Percentiles rank a stretch among this genome's conserved stretches.
phyloP scores from a whole-genome alignment of 2,888 invertebrate genomes.

The Tricholauxania praeusta region DNA sequence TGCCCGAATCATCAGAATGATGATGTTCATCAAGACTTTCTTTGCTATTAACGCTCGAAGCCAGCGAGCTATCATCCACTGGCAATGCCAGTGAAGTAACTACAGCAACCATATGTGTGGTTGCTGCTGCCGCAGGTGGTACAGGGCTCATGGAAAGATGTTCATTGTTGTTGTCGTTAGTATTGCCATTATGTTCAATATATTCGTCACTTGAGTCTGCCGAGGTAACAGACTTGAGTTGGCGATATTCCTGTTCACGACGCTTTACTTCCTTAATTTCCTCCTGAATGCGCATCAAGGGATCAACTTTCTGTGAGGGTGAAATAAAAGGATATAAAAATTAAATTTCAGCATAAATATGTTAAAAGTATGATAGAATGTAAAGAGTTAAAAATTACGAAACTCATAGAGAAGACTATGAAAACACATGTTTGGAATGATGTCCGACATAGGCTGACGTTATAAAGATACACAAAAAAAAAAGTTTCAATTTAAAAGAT shows the following conservation, averaged over 20 bases:
- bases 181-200: constrained; percentile 40
- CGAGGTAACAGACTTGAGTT: constrained; percentile 61
- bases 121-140: constrained; percentile 12
- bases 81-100: constrained; percentile 48
- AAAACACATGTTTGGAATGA: too few relatives aligned
- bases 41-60: constrained; percentile 62
- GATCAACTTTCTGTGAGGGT: constrained; percentile 74
- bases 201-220: constrained; percentile 51
- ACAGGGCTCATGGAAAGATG: constrained; percentile 40
- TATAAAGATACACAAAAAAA: too few relatives aligned
- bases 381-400: too few relatives aligned
- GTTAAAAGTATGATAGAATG: too few relatives aligned
- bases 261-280: constrained; percentile 90
- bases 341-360: too few relatives aligned
- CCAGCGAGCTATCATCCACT: constrained; percentile 57
- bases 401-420: too few relatives aligned
- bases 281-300: constrained; percentile 85
- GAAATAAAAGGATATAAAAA: constrained; percentile 47
- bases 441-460: too few relatives aligned
- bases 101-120: not conserved
- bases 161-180: constrained; percentile 40
- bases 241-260: constrained; percentile 82
- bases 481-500: too few relatives aligned
- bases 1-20: constrained; percentile 67
- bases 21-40: constrained; percentile 62